A percentile compares a stretch with the other conserved stretches of the same genome.
These are phyloP conservation scores for Cygnus atratus DNA, from an alignment of 2,113 vertebrate genomes.

Conservation along the genomic window DNA sequence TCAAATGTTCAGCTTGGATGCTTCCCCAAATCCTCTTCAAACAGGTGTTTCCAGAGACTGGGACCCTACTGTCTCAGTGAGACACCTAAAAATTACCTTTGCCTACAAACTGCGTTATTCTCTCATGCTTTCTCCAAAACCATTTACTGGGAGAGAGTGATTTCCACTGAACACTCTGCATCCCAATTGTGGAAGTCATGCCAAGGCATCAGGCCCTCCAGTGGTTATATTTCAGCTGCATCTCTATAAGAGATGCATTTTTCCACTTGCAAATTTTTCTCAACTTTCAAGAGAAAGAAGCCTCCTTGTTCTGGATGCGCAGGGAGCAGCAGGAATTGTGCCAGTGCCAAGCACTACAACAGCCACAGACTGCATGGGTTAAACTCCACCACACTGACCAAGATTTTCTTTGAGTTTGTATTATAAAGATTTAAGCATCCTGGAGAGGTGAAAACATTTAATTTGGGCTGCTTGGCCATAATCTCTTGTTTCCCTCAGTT, in stretches of 20 bases:
- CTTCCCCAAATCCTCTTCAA: not conserved
- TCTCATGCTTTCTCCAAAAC: not conserved
- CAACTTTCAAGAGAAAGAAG: not conserved
- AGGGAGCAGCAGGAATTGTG: not conserved
- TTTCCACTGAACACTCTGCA: not conserved
- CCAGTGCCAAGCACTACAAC: not conserved
- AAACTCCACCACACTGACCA: not conserved
- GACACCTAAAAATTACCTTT: not conserved
- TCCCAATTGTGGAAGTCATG: not conserved
- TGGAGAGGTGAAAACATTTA: slow-evolving; percentile 19
- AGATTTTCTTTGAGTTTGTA: not conserved
- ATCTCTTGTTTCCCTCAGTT: not conserved
- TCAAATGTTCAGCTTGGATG: rapidly evolving
- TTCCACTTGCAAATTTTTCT: not conserved
- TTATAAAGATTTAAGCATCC: slow-evolving; percentile 16
- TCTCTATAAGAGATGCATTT: not conserved
- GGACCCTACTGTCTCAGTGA: not conserved
- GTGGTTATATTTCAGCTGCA: not conserved
- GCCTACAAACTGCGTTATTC: not conserved
- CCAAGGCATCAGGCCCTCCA: not conserved
- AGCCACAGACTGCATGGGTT: not conserved
- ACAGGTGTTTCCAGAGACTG: not conserved
- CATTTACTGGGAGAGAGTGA: not conserved
- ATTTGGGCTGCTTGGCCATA: not conserved
- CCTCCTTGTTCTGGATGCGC: not conserved